phyloP scores from a whole-genome alignment of 2,113 vertebrate genomes.

The Candoia aspera region DNA sequence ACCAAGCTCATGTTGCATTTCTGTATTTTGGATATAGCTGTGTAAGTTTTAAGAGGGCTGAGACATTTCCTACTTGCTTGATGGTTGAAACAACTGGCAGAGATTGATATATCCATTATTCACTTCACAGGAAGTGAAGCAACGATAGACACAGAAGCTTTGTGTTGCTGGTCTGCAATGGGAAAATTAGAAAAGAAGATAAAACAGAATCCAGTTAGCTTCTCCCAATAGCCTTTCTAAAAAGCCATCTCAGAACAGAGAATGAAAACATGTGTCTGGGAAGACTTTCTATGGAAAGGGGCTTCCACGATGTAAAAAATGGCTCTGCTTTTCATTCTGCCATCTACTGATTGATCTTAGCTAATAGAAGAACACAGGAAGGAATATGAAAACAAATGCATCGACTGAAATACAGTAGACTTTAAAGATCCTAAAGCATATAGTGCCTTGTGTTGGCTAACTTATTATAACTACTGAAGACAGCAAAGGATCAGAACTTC shows the following conservation, averaged over 20 bases:
- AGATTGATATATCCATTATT: neutral
- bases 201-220: neutral
- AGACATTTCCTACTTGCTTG: neutral
- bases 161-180: neutral
- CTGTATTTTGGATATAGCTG: neutral
- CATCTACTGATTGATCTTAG: neutral
- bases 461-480: neutral
- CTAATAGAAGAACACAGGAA: neutral
- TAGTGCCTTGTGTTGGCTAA: neutral
- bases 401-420: neutral
- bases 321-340: neutral
- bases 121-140: neutral
- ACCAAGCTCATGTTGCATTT: neutral
- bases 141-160: neutral
- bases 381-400: neutral
- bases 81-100: neutral
- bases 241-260: neutral
- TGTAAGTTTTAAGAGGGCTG: neutral
- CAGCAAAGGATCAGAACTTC: neutral
- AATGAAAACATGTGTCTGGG: neutral
- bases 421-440: neutral
- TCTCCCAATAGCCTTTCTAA: neutral
- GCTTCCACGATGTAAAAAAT: neutral
- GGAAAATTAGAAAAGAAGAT: neutral
- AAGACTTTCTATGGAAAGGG: neutral